phyloP scores from a whole-genome alignment of 2,113 vertebrate genomes.

The Corythoichthys haematopterus region DNA sequence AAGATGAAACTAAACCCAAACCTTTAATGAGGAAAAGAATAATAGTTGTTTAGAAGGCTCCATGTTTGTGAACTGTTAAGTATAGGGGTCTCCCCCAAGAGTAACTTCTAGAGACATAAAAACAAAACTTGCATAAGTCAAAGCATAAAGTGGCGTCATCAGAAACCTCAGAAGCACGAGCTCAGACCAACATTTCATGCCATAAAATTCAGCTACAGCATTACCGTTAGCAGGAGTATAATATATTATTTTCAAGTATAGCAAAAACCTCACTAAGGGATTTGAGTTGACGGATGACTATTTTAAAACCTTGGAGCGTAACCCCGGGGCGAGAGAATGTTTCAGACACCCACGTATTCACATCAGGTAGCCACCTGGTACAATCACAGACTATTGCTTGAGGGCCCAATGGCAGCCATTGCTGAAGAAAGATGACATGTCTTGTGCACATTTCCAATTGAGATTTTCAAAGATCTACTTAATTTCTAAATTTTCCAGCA shows the following conservation, averaged over 20 bases:
- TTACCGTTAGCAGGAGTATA: slow-evolving; percentile 2
- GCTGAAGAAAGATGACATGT: slow-evolving; percentile 11
- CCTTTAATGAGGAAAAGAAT: neutral
- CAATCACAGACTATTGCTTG: slow-evolving; percentile 42
- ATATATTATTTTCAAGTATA: slow-evolving; percentile 14
- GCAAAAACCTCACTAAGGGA: slow-evolving; percentile 34
- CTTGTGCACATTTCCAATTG: slow-evolving; percentile 17
- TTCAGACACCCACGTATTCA: slow-evolving; percentile 42
- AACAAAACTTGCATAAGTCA: slow-evolving; percentile 19
- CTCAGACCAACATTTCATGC: slow-evolving; percentile 6
- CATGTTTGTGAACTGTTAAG: slow-evolving; percentile 10
- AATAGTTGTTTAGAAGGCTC: slow-evolving; percentile 18
- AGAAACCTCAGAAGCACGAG: neutral
- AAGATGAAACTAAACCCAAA: slow-evolving; percentile 27
- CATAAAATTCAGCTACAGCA: slow-evolving; percentile 10
- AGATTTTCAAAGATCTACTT: slow-evolving; percentile 20
- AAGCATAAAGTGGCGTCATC: neutral
- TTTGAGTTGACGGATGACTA: slow-evolving; percentile 19
- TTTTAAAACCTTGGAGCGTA: slow-evolving; percentile 35
- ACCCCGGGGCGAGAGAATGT: slow-evolving; percentile 8
- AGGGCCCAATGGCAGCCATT: slow-evolving; percentile 32
- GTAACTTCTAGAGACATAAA: slow-evolving; percentile 7
- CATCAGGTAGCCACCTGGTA: slow-evolving; percentile 10
- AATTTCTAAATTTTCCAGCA: neutral
- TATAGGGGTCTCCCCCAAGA: slow-evolving; percentile 13